A percentile compares a stretch with the other conserved stretches of the same genome.
Conservation (phyloP, 1,140 invertebrate species). For the Calosoma granatense region DNA sequence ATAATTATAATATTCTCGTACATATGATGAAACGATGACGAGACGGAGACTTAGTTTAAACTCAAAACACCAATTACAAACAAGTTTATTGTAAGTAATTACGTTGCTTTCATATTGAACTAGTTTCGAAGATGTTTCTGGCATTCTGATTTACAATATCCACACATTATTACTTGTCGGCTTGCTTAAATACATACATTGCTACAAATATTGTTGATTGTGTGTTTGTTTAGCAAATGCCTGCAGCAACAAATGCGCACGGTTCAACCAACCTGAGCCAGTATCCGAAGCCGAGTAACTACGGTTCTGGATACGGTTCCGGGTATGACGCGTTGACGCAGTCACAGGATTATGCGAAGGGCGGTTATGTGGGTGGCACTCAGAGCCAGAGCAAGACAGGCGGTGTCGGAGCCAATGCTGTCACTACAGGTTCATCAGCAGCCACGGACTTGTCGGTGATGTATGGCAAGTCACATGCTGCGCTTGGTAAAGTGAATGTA, state of each 20-base stretch:
- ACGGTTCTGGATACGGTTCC: slow-evolving; percentile 51
- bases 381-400: slow-evolving; percentile 43
- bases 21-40: slow-evolving; percentile 11
- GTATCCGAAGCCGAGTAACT: slow-evolving; percentile 54
- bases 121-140: neutral
- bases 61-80: neutral
- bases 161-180: no score
- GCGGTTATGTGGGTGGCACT: slow-evolving; percentile 39
- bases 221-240: slow-evolving; percentile 44
- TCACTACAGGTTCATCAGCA: slow-evolving; percentile 43
- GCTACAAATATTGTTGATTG: no score
- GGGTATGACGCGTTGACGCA: slow-evolving; percentile 54
- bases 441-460: slow-evolving; percentile 54
- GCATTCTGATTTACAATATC: slow-evolving; percentile 12
- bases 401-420: slow-evolving; percentile 40
- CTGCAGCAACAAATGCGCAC: slow-evolving; percentile 49
- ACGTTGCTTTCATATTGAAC: neutral
- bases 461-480: slow-evolving; percentile 63
- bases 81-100: neutral
- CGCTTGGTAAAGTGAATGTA: slow-evolving; percentile 64
- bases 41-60: neutral
- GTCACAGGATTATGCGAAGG: slow-evolving; percentile 49
- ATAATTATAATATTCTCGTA: no score
- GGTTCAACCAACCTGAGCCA: slow-evolving; percentile 46
- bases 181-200: no score